These are phyloP conservation scores for Xestia ashworthii DNA, from an alignment of 2,888 invertebrate species.

Conservation along the genomic window DNA sequence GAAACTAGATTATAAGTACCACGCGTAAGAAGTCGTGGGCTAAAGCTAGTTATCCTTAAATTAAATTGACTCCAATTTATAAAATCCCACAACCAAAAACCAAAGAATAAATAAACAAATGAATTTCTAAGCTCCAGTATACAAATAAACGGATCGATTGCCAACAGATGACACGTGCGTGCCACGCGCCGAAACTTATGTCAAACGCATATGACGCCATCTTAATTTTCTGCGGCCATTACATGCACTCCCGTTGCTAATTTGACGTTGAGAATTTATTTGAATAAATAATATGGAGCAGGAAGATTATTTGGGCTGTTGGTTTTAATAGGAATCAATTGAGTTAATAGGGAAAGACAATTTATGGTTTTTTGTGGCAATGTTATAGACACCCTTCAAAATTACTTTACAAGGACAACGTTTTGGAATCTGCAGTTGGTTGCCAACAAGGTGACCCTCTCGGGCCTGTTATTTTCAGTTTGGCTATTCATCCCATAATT, in stretches of 20 bases:
- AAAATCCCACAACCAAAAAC: slow-evolving; percentile 12
- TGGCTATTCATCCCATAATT: too few relatives aligned
- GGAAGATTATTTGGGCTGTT: neutral
- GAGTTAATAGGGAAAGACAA: neutral
- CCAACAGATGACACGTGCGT: slow-evolving; percentile 75
- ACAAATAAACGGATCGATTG: slow-evolving; percentile 72
- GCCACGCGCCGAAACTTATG: slow-evolving; percentile 77
- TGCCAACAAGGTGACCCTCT: too few relatives aligned
- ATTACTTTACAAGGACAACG: too few relatives aligned
- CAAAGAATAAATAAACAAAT: slow-evolving; percentile 47
- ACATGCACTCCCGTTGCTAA: slow-evolving; percentile 62
- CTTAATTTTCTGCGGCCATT: slow-evolving; percentile 67
- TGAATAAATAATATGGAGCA: slow-evolving; percentile 58
- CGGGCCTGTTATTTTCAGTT: too few relatives aligned
- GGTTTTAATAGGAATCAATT: neutral
- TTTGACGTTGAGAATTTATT: slow-evolving; percentile 55
- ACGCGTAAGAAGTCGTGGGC: too few relatives aligned
- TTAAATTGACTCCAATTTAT: neutral
- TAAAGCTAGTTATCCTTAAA: neutral
- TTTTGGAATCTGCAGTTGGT: too few relatives aligned
- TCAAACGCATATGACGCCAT: slow-evolving; percentile 75
- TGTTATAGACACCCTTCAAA: too few relatives aligned
- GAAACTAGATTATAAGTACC: too few relatives aligned
- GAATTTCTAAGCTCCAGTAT: slow-evolving; percentile 48
- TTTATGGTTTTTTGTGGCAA: too few relatives aligned